Evolutionary conservation across 2,888 invertebrate genomes (phyloP).

Genomic region (Steinernema carpocapsae): DNA sequence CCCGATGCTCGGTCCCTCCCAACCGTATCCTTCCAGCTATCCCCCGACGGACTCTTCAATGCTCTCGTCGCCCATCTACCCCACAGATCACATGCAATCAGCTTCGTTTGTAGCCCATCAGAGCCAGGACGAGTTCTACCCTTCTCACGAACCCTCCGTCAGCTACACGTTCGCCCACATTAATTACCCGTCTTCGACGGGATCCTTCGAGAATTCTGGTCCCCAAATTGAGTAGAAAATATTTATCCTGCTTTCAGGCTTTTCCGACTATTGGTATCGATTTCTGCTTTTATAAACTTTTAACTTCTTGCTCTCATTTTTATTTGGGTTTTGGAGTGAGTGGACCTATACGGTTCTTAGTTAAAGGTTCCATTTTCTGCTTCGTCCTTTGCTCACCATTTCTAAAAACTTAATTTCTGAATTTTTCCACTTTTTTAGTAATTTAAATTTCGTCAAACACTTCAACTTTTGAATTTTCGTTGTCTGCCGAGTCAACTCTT

Average conservation of each 20-base stretch:
- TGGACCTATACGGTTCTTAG: too few species aligned
- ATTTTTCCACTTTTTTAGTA: too few species aligned
- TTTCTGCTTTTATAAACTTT: too few species aligned
- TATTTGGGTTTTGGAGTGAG: too few species aligned
- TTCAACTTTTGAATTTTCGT: too few species aligned
- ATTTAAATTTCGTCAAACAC: too few species aligned
- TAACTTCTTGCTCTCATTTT: too few species aligned
- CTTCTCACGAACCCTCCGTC: background rate
- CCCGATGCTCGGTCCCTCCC: conserved; percentile 2
- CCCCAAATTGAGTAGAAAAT: conserved; percentile 14
- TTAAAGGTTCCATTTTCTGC: too few species aligned
- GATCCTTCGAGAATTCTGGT: conserved; percentile 20
- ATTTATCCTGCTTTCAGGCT: conserved; percentile 14
- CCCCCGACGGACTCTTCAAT: background rate
- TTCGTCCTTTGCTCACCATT: too few species aligned
- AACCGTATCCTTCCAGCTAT: background rate
- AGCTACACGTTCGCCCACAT: background rate
- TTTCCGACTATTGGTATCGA: too few species aligned
- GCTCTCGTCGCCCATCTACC: conserved; percentile 17
- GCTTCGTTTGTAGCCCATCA: background rate
- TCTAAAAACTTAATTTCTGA: too few species aligned
- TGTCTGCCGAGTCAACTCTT: too few species aligned
- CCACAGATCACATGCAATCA: background rate
- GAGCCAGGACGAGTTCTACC: conserved; percentile 16
- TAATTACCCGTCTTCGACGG: background rate